Evolutionary conservation across 2,888 invertebrate species (phyloP).

Genomic region (Amblyteles armatorius): DNA sequence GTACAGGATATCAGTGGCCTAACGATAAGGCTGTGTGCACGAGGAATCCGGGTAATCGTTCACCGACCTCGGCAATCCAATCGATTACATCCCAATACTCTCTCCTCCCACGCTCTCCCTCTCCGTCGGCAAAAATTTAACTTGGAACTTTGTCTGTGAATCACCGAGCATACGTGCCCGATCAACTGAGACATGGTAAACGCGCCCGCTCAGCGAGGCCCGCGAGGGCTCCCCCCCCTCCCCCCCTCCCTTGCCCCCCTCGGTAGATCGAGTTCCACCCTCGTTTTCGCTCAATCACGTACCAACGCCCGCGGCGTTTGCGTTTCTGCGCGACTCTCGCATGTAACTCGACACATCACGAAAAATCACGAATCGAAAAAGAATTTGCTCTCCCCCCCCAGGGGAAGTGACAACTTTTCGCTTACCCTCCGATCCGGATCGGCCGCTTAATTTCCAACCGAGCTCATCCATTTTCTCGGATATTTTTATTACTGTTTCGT

Average conservation of each 20-base stretch:
- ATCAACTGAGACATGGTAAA: slow-evolving; percentile 52
- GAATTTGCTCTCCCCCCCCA: slow-evolving; percentile 10
- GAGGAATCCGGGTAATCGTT: slow-evolving; percentile 13
- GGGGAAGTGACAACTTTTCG: slow-evolving; percentile 30
- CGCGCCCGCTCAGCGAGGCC: slow-evolving; percentile 31
- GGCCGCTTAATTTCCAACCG: slow-evolving; percentile 54
- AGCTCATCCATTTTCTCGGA: slow-evolving; percentile 58
- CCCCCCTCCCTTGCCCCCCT: neutral
- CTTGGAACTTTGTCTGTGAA: slow-evolving; percentile 49
- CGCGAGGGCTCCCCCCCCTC: neutral
- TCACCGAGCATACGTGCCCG: slow-evolving; percentile 40
- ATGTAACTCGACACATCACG: slow-evolving; percentile 41
- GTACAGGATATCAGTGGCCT: neutral
- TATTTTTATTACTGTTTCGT: slow-evolving; percentile 68
- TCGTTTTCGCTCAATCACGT: slow-evolving; percentile 49
- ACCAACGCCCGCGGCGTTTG: slow-evolving; percentile 10
- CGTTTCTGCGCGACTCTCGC: slow-evolving; percentile 9
- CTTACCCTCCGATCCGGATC: slow-evolving; percentile 1
- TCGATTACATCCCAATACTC: slow-evolving; percentile 27
- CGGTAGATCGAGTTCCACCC: slow-evolving; percentile 38
- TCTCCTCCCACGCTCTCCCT: neutral
- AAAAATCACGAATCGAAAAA: slow-evolving; percentile 32
- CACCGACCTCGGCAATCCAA: slow-evolving; percentile 31
- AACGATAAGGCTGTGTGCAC: neutral
- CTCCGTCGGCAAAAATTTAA: slow-evolving; percentile 40